Evolutionary conservation across 2,797 vertebrate species (phyloP), one percentile per base, ranked within the genome.

Genomic region (Tenualosa ilisha): DNA sequence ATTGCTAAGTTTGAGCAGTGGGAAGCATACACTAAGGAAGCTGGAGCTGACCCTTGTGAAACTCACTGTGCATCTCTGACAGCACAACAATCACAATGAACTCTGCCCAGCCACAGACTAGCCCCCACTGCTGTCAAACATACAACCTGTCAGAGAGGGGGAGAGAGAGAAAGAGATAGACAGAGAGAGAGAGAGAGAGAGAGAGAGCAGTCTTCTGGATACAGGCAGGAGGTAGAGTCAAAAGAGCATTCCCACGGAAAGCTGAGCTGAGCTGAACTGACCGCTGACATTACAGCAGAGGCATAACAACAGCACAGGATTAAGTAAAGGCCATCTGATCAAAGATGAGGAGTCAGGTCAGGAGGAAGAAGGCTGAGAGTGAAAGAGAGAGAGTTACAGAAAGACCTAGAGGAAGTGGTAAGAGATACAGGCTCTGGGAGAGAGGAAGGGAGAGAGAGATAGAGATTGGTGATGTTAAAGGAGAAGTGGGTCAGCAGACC

Each of bases 401-500:
- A 8, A 81, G 82, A 31, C 22, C 13, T 12, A 31, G 6, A 53
- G 24, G 61, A 31, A 26, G 56, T 13, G 63, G 22, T 49, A 22
- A 26, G 49, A 26, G 83, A 81, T 84, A 51, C 85, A 87, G 85
- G 83, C 88, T 79, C 75, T 65, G 81, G 87, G 20, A 20, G 54
- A 40, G 56, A 84, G 83, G 79, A 84, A 54, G 85, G 87, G 86
- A 84, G 81, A 87, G 87, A 86, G 86, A 90, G 15, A 88, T 49
- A 82, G 43, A 59, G 85, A 81, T 20, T 82, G 72, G 83, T 20
- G 81, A 63, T 86, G 84, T 82, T 84, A 63, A 84, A 68, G 83
- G 50, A 85, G 88, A 88, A 89, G 43, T 84, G 85, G 87, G 86
- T 89, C 88, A 88, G 83, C 75, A 83, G 54, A 46, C 51, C n/a